Evolutionary conservation across 2,113 vertebrate genomes (phyloP).

Genomic region (Antidorcas marsupialis): DNA sequence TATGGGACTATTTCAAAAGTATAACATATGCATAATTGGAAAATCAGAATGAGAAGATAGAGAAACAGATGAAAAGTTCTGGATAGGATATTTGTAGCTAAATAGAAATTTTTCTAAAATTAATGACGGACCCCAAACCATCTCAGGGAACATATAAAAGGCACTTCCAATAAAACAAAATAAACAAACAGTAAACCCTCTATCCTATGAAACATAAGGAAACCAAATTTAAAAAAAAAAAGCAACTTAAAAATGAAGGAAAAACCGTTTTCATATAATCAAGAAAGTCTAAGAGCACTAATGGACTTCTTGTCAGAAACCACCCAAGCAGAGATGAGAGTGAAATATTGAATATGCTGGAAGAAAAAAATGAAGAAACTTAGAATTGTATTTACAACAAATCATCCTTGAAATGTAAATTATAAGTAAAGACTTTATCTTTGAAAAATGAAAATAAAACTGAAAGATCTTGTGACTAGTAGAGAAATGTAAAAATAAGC

Average conservation of each 20-base stretch:
- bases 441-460: background rate
- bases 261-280: background rate
- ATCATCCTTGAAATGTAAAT: background rate
- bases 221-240: background rate
- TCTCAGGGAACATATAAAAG: background rate
- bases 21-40: background rate
- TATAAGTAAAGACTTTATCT: background rate
- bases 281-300: background rate
- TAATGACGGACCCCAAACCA: background rate
- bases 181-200: background rate
- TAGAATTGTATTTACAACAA: background rate
- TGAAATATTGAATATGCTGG: background rate
- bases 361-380: background rate
- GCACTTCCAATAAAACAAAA: background rate
- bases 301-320: background rate
- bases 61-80: background rate
- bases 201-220: background rate
- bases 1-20: background rate
- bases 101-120: background rate
- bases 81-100: background rate
- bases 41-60: background rate
- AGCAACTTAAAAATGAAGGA: background rate
- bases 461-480: background rate
- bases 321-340: background rate
- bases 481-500: background rate